A percentile compares a stretch with the other conserved stretches of the same genome.
phyloP scores from a whole-genome alignment of 1,140 invertebrate species.

The Plectus sambesii region DNA sequence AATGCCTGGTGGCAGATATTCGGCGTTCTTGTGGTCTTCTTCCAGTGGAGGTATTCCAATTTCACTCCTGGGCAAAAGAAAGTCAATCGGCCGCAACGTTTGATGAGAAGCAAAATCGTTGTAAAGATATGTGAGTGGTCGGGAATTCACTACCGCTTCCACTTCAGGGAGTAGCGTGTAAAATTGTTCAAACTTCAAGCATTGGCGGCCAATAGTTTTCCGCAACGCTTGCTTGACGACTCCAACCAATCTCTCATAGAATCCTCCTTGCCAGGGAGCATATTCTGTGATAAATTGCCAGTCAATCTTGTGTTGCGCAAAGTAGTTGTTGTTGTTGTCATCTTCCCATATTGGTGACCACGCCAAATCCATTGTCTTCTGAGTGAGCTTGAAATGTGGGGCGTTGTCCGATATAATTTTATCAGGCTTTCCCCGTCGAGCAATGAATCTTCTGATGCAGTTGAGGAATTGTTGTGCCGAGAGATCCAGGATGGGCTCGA shows the following conservation, averaged over 20 bases:
- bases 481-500: conserved; percentile 44
- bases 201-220: conserved; percentile 35
- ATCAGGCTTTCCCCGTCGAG: conserved; percentile 31
- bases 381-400: conserved; percentile 44
- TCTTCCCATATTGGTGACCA: too few relatives aligned
- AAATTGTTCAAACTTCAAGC: conserved; percentile 27
- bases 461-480: conserved; percentile 33
- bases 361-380: conserved; percentile 31
- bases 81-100: too few relatives aligned
- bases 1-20: too few relatives aligned
- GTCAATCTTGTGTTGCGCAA: conserved; percentile 7
- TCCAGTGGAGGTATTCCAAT: too few relatives aligned
- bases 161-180: conserved; percentile 29
- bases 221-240: conserved; percentile 32
- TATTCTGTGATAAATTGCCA: conserved; percentile 46
- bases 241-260: conserved; percentile 46
- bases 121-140: too few relatives aligned
- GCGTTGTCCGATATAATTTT: conserved; percentile 45
- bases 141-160: conserved; percentile 23
- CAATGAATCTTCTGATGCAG: conserved; percentile 41
- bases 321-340: too few relatives aligned
- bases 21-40: too few relatives aligned
- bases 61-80: too few relatives aligned
- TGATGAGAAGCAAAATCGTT: too few relatives aligned
- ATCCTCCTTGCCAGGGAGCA: conserved; percentile 48